phyloP scores from a whole-genome alignment of 2,888 invertebrate species.

The Drosophila mimica region DNA sequence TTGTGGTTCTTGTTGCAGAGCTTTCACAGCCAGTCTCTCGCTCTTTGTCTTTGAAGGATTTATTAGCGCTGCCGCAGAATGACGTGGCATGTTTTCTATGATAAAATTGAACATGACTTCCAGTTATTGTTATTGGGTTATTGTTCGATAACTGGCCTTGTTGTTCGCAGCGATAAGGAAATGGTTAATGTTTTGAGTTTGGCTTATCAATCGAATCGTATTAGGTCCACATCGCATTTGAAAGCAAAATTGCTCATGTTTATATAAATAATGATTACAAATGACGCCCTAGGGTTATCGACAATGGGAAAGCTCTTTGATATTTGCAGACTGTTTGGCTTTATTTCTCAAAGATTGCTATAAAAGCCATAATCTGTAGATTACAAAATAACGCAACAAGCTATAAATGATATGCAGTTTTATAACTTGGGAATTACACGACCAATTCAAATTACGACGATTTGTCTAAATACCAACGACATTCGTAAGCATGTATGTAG shows the following conservation, averaged over 20 bases:
- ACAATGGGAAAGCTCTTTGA: slow-evolving; percentile 22
- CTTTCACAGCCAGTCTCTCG: slow-evolving; percentile 3
- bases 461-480: neutral
- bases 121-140: slow-evolving; percentile 17
- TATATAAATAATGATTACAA: slow-evolving; percentile 56
- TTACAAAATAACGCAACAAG: neutral
- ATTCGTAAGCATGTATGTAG: neutral
- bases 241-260: slow-evolving; percentile 58
- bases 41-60: slow-evolving; percentile 27
- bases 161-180: slow-evolving; percentile 34
- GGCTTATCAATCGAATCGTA: slow-evolving; percentile 51
- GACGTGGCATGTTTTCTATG: neutral
- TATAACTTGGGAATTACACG: neutral
- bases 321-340: slow-evolving; percentile 41
- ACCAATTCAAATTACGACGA: neutral
- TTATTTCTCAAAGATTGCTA: neutral
- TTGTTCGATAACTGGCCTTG: slow-evolving; percentile 12
- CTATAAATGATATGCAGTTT: neutral
- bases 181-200: slow-evolving; percentile 19
- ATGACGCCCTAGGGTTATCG: slow-evolving; percentile 29
- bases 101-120: slow-evolving; percentile 27
- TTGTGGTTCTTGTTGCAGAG: slow-evolving; percentile 1
- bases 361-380: neutral
- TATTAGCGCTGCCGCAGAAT: slow-evolving; percentile 11
- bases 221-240: slow-evolving; percentile 30